A percentile compares a stretch with the other conserved stretches of the same genome.
Conservation (phyloP, 2,797 vertebrate genomes). For the Falco peregrinus region DNA sequence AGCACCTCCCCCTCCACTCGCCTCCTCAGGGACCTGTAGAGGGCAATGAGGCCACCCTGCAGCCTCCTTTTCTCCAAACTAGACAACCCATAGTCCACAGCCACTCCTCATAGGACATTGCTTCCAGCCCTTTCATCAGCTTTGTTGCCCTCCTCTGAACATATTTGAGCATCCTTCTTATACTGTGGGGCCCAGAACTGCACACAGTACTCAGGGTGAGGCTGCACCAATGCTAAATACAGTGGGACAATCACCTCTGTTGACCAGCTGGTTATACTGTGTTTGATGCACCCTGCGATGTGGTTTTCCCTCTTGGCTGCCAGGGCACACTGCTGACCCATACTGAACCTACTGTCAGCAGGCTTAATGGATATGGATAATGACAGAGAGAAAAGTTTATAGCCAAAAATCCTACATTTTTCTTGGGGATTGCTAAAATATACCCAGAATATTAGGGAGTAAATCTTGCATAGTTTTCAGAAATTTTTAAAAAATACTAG, state of each 20-base stretch:
- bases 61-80: neutral
- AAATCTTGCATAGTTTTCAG: neutral
- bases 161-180: no score
- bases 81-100: neutral
- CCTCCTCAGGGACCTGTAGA: no score
- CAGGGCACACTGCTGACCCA: no score
- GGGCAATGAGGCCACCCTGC: no score
- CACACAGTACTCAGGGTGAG: no score
- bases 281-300: no score
- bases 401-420: neutral
- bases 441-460: neutral
- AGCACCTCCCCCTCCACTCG: no score
- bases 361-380: neutral
- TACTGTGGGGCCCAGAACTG: no score
- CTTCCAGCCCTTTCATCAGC: neutral
- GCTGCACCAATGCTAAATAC: no score
- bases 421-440: neutral
- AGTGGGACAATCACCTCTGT: no score
- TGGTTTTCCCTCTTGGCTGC: no score
- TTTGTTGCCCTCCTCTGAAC: neutral
- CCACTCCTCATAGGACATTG: fast-evolving
- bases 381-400: neutral
- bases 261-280: no score
- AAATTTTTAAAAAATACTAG: neutral
- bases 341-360: neutral